These are phyloP conservation scores for Cheilinus undulatus DNA, from an alignment of 2,113 vertebrate species.

Conservation along the genomic window DNA sequence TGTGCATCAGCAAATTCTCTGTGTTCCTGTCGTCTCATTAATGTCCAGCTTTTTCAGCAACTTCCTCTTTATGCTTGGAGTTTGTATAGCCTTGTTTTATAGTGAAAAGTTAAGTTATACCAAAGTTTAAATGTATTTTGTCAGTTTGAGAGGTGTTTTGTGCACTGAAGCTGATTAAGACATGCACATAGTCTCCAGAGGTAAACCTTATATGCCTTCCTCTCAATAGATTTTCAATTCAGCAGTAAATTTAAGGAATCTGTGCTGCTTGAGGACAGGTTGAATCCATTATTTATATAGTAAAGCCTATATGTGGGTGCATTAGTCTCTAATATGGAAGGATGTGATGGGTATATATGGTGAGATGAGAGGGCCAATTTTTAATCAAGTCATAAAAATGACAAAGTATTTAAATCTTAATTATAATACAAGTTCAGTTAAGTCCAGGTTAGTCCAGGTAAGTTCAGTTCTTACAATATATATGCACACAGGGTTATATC, in stretches of 20 bases:
- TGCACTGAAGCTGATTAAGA: conserved; percentile 30
- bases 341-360: neutral
- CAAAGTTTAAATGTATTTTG: conserved; percentile 35
- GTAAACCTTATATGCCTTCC: conserved; percentile 1
- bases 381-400: neutral
- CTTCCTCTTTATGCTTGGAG: conserved; percentile 59
- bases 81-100: conserved; percentile 16
- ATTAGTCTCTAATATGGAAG: neutral
- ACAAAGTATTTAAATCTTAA: too few relatives aligned
- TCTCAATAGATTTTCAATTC: neutral
- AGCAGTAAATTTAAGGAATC: neutral
- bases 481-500: too few relatives aligned
- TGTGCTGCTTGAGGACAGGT: neutral
- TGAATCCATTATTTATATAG: neutral
- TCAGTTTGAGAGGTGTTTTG: neutral
- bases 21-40: conserved; percentile 73
- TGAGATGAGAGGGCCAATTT: neutral
- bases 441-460: too few relatives aligned
- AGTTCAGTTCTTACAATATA: too few relatives aligned
- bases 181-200: conserved; percentile 7
- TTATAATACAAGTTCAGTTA: neutral
- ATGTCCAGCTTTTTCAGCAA: conserved; percentile 72
- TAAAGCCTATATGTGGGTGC: neutral
- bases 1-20: conserved; percentile 73
- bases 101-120: conserved; percentile 35